Percentiles rank a stretch among this genome's conserved stretches.
Evolutionary conservation across 2,888 invertebrate genomes (phyloP).

Genomic region (Byasa hedistus): DNA sequence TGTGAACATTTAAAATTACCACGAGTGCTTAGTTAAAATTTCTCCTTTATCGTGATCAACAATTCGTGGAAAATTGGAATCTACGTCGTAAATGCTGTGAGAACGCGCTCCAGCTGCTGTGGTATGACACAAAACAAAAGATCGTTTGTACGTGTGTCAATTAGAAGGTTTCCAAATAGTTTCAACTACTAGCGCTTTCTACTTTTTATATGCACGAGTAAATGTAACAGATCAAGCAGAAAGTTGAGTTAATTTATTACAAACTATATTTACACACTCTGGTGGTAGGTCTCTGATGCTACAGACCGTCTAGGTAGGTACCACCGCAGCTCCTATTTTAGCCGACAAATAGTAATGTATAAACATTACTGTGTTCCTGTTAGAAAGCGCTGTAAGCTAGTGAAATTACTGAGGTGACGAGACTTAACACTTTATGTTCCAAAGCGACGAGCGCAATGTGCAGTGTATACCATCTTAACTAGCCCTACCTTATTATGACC

Average conservation of each 20-base stretch:
- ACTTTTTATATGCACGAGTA: constrained; percentile 34
- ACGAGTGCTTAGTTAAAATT: constrained; percentile 37
- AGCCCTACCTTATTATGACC: no score
- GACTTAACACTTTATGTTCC: no score
- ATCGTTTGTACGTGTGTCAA: constrained; percentile 61
- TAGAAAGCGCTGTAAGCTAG: no score
- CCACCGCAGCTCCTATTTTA: no score
- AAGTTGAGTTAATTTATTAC: background rate
- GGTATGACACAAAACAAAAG: constrained; percentile 53
- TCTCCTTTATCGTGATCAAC: constrained; percentile 36
- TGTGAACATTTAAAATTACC: constrained; percentile 36
- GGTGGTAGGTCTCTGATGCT: no score
- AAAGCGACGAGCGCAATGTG: no score
- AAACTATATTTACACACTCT: no score
- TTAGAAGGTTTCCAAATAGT: constrained; percentile 44
- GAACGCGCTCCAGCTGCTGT: constrained; percentile 40
- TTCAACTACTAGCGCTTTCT: constrained; percentile 45
- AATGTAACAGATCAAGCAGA: background rate
- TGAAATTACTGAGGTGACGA: no score
- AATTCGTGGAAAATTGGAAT: constrained; percentile 38
- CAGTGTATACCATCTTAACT: no score
- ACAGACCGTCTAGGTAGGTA: no score
- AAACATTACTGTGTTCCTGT: no score
- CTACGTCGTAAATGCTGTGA: constrained; percentile 37
- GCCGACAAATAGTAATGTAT: no score